phyloP scores from a whole-genome alignment of 2,797 vertebrate species.

The Sebastes hubbsi region DNA sequence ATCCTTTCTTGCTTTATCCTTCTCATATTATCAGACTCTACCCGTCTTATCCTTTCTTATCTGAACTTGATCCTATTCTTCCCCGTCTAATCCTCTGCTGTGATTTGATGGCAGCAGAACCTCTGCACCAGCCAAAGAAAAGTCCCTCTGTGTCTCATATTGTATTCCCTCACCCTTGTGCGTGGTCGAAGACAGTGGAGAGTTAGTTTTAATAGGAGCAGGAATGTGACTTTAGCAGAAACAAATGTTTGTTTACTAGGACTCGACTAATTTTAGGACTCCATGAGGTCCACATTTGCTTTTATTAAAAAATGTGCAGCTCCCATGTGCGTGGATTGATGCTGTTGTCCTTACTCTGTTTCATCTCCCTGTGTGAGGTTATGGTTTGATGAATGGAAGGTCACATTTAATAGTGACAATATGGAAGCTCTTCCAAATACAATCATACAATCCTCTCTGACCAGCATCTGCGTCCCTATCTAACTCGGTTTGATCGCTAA shows the following conservation, averaged over 20 bases:
- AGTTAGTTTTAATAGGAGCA: constrained; percentile 36
- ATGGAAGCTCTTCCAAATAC: constrained; percentile 46
- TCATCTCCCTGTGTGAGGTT: constrained; percentile 44
- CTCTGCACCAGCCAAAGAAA: constrained; percentile 19
- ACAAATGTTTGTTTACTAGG: constrained; percentile 69
- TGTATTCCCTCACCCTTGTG: constrained; percentile 25
- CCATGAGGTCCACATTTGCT: constrained; percentile 54
- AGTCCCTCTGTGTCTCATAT: constrained; percentile 28
- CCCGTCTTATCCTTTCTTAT: constrained; percentile 8
- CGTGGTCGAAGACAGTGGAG: constrained; percentile 5
- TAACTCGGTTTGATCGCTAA: constrained; percentile 23
- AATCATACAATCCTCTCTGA: constrained; percentile 22
- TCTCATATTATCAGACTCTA: constrained; percentile 1
- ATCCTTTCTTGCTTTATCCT: not conserved
- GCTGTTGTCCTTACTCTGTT: constrained; percentile 41
- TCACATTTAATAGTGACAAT: constrained; percentile 52
- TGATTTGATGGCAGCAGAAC: constrained; percentile 53
- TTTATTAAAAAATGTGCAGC: constrained; percentile 48
- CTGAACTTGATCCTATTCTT: constrained; percentile 24
- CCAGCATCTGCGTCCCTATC: constrained; percentile 62
- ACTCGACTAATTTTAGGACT: constrained; percentile 52
- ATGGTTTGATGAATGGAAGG: constrained; percentile 38
- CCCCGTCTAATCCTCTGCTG: constrained; percentile 16
- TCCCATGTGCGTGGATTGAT: constrained; percentile 49
- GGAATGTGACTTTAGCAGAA: constrained; percentile 70